Evolutionary conservation across 1,140 invertebrate genomes (phyloP).

Genomic region (Drosophila novamexicana): DNA sequence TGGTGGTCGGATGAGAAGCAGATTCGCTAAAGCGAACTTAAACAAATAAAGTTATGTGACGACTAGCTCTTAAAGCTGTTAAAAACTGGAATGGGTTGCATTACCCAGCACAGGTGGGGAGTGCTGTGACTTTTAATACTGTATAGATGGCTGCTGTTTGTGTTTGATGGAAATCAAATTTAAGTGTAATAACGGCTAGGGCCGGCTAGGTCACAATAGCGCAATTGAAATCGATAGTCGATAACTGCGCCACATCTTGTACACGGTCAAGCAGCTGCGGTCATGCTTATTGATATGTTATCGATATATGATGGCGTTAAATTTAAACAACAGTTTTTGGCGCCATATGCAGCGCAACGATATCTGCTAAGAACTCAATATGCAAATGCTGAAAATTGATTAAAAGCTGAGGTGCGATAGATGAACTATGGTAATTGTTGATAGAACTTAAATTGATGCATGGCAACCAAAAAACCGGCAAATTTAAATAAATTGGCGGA

Average conservation of each 20-base stretch:
- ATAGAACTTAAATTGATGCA: constrained; percentile 28
- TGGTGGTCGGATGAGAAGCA: constrained; percentile 47
- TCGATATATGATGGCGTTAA: constrained; percentile 12
- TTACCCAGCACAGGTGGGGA: no score
- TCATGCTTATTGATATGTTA: neutral
- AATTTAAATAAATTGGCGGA: constrained; percentile 39
- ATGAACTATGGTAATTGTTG: constrained; percentile 10
- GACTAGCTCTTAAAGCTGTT: constrained; percentile 29
- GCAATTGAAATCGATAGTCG: constrained; percentile 6
- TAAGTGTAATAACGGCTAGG: no score
- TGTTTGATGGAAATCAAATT: neutral
- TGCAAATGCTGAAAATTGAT: neutral
- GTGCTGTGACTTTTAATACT: neutral
- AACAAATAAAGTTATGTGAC: constrained; percentile 66
- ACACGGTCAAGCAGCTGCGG: neutral
- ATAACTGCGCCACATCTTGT: neutral
- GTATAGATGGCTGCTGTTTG: neutral
- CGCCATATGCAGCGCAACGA: neutral
- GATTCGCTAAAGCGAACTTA: constrained; percentile 54
- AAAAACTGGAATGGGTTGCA: constrained; percentile 7
- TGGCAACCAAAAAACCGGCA: constrained; percentile 33
- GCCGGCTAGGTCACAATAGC: constrained; percentile 5
- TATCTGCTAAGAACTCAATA: neutral
- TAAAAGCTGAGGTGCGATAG: neutral
- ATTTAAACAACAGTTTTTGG: neutral